Conservation (phyloP, 1,140 invertebrate genomes). For the Ips typographus region DNA sequence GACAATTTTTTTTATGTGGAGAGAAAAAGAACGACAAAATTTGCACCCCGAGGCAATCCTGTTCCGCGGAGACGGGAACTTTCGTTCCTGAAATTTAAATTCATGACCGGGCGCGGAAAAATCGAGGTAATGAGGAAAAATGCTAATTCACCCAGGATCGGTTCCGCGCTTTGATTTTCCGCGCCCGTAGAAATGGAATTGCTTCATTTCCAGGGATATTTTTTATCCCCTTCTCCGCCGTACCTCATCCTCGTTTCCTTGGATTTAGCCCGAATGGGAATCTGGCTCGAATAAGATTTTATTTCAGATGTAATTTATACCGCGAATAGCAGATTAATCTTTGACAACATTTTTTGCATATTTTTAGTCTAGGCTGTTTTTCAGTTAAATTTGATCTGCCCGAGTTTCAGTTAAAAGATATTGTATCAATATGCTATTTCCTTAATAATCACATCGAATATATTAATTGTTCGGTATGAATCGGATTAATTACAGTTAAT, state of each 20-base stretch:
- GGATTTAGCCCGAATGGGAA: constrained; percentile 18
- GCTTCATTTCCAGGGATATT: constrained; percentile 36
- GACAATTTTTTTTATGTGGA: no score
- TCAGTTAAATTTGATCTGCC: no score
- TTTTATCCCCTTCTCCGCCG: constrained; percentile 18
- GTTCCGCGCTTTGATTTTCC: constrained; percentile 36
- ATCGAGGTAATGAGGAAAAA: constrained; percentile 35
- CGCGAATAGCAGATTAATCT: not conserved
- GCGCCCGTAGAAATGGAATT: constrained; percentile 34
- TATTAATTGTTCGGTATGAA: no score
- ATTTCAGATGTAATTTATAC: constrained; percentile 18
- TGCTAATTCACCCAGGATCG: constrained; percentile 31
- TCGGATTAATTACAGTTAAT: no score
- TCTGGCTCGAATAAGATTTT: constrained; percentile 16
- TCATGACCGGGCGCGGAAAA: constrained; percentile 26
- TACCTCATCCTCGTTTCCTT: no score
- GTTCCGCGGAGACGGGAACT: not conserved
- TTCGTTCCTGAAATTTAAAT: constrained; percentile 26
- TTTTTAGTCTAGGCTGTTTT: no score
- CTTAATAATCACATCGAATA: no score
- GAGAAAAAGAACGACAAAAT: no score
- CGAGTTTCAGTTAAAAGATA: no score
- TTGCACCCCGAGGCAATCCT: no score
- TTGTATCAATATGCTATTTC: no score
- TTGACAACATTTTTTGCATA: no score